Percentiles rank a stretch among this genome's conserved stretches.
These are phyloP conservation scores for Scolopax bukidnonensis DNA, from an alignment of 2,797 vertebrate genomes.

Conservation along the genomic window DNA sequence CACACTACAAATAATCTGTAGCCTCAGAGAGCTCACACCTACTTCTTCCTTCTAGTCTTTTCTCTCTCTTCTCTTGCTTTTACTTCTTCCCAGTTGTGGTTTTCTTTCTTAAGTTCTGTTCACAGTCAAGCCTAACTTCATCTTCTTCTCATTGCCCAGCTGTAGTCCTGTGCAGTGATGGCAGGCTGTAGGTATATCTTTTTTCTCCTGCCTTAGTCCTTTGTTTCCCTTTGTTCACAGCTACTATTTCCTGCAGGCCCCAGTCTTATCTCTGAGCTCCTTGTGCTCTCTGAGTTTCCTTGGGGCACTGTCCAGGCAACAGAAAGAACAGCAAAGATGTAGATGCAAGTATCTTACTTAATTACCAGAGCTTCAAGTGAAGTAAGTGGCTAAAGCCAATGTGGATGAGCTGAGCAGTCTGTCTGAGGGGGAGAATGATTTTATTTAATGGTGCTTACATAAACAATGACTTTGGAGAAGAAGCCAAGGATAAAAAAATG, in stretches of 20 bases:
- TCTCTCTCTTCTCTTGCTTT: not conserved
- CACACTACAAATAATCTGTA: not conserved
- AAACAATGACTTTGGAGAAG: not conserved
- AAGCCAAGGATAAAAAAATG: not conserved
- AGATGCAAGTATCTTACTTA: not conserved
- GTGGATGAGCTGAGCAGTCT: not conserved
- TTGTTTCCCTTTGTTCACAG: not conserved
- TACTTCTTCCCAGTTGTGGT: not conserved
- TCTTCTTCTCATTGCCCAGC: not conserved
- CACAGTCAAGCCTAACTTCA: not conserved
- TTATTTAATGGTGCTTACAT: not conserved
- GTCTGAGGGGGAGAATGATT: not conserved
- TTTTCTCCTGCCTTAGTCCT: not conserved
- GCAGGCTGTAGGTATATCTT: fast-evolving
- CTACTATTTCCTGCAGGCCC: not conserved
- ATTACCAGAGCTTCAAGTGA: not conserved
- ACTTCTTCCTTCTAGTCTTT: not conserved
- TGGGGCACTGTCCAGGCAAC: not conserved
- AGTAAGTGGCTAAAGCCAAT: not conserved
- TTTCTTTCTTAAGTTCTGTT: not conserved
- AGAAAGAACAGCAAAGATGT: not conserved
- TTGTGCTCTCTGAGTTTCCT: not conserved
- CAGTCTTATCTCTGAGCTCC: not conserved
- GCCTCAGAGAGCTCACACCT: not conserved
- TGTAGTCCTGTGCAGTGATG: not conserved